Evolutionary conservation across 1,140 invertebrate species (phyloP).

Genomic region (Penaeus japonicus): DNA sequence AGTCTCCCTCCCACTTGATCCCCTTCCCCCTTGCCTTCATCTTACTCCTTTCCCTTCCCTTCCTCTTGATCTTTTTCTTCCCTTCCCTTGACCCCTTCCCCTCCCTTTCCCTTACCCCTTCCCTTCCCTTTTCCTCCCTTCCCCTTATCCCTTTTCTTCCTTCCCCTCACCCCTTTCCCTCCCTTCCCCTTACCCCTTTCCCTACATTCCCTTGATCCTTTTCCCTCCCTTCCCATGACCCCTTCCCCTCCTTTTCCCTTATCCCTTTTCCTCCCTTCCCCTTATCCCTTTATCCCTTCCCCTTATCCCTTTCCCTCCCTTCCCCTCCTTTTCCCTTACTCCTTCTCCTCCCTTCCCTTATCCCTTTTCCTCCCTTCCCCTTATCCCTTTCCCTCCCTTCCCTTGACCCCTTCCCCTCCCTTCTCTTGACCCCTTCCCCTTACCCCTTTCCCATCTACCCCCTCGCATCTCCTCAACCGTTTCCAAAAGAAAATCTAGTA

Average conservation of each 20-base stretch:
- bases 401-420: no score
- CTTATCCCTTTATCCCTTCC: not conserved
- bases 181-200: not conserved
- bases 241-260: no score
- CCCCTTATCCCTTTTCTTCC: not conserved
- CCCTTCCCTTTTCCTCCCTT: no score
- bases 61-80: not conserved
- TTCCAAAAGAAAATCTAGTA: no score
- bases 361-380: not conserved
- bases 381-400: slow-evolving; percentile 2
- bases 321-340: no score
- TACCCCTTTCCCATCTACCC: no score
- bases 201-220: not conserved
- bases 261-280: not conserved
- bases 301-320: not conserved
- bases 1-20: not conserved
- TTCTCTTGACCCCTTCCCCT: no score
- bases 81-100: not conserved
- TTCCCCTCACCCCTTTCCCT: not conserved
- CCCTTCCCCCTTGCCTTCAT: no score
- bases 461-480: no score
- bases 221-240: no score
- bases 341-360: no score
- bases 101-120: not conserved
- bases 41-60: not conserved